A percentile compares a stretch with the other conserved stretches of the same genome.
phyloP scores from a whole-genome alignment of 2,888 invertebrate species.

The Plebejus melissa region DNA sequence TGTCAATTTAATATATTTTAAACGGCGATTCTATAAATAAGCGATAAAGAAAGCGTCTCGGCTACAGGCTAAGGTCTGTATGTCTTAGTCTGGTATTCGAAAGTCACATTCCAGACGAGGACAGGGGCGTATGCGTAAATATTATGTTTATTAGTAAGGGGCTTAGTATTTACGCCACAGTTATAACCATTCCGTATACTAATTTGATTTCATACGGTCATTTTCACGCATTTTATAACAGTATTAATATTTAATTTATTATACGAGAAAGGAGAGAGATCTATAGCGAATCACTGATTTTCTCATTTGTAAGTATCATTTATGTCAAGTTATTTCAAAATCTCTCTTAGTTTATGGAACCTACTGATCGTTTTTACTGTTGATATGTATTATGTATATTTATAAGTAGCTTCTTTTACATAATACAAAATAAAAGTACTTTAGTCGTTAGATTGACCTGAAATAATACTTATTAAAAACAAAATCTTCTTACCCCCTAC shows the following conservation, averaged over 20 bases:
- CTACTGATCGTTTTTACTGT: conserved; percentile 1
- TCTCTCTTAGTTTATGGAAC: conserved; percentile 27
- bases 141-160: background rate
- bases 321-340: conserved; percentile 5
- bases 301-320: conserved; percentile 26
- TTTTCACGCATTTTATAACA: conserved; percentile 31
- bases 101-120: background rate
- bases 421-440: too few relatives aligned
- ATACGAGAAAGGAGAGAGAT: conserved; percentile 29
- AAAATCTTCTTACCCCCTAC: too few relatives aligned
- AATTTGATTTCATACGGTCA: conserved; percentile 33
- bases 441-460: too few relatives aligned
- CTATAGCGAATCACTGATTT: background rate
- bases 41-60: too few relatives aligned
- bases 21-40: too few relatives aligned
- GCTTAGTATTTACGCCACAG: conserved; percentile 36
- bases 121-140: background rate
- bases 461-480: too few relatives aligned
- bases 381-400: background rate
- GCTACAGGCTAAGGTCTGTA: too few relatives aligned
- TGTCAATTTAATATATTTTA: too few relatives aligned
- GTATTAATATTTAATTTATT: conserved; percentile 37
- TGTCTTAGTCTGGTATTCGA: background rate
- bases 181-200: conserved; percentile 50
- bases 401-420: too few relatives aligned